Base-by-base conservation (phyloP, 2,113 vertebrate genomes). In the Lepus europaeus region DNA sequence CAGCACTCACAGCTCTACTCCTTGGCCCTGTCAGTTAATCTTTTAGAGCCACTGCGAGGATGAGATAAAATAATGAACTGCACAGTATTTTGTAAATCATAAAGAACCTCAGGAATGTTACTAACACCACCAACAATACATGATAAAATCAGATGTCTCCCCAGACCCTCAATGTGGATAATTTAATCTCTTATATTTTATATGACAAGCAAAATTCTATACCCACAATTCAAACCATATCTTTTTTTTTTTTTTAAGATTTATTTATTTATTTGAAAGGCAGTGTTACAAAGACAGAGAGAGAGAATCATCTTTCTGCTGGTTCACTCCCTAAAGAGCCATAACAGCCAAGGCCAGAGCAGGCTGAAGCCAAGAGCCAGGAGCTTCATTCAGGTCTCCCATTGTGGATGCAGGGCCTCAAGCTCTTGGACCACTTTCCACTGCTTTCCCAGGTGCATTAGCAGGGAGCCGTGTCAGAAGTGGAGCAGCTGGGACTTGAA, bases 41-140 rank as follows among this genome's bases (percentile, higher is more conserved):
- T 73, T 68, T 66, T 1, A 72, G 56, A 86, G 31, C 3, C 53
- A 59, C 33, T 25, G 0, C 29, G 25, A 85, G 8, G 9, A 64
- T 49, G 9, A 88, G 89, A 11, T 59, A 39, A 69, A 80, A 59
- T 59, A 87, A 90, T 14, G 22, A 87, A 56, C 31, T 22, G 3
- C 63, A 88, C 56, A 88, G 68, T 33, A 84, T 88, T 80, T 92
- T 81, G 39, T 25, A 81, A 90, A 72, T 4, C 17, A 92, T 73
- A 82, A 83, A 33, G 27, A 92, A 19, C 14, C 76, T 96, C 39
- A 33, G 25, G 64, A 36, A 85, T 82, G 22, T 22, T 49, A 81
- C 1, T 83, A 92, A 66, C 33, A 72, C 10, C 8, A 74, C 1
- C 39, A 83, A 87, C 13, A 56, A 72, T 5, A 74, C 17, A 61